Base-by-base conservation (phyloP, 2,113 vertebrate species). In the Deroptyus accipitrinus region DNA sequence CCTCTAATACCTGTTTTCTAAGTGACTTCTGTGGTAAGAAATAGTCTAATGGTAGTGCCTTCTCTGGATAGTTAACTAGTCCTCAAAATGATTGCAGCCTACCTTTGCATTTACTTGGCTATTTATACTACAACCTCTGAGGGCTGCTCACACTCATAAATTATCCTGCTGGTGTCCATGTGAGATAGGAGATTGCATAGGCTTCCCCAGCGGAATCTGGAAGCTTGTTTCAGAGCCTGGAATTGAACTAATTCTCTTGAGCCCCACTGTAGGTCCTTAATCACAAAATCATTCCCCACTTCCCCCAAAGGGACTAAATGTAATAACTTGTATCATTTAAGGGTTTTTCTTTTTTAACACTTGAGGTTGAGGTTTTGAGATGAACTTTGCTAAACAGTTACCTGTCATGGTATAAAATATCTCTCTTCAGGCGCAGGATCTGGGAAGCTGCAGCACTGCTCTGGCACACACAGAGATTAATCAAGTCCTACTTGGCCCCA, bases 231-330 rank as follows among this genome's bases (percentile, higher is more conserved):
- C 80, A 27, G 69, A 88, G 83, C 85, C 73, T 28, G 41, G 93
- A 97, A 94, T 95, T 95, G 94, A 96, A 95, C 92, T 93, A 88
- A 95, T 90, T 95, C 94, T 93, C 95, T 63, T 82, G 95, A 96
- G 92, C 85, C 82, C 76, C 64, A 55, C 77, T 63, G 83, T 86
- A 95, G 86, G 95, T 96, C 91, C 95, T 97, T 97, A 97, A 97
- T 97, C 95, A 96, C 94, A 96, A 96, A 92, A 95, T 96, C 88
- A 95, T 94, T 96, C 92, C 91, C 61, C 74, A 78, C 74, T 91
- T 90, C 25, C 31, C 95, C 68, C 76, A 72, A 88, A 90, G 88
- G 92, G 76, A 92, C 93, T 95, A 90, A 90, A 90, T 90, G 80
- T 96, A 94, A 92, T 96, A 96, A 96, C 90, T 94, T 90, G 76